Evolutionary conservation across 1,140 invertebrate species (phyloP).

Genomic region (Danaus melanippus): DNA sequence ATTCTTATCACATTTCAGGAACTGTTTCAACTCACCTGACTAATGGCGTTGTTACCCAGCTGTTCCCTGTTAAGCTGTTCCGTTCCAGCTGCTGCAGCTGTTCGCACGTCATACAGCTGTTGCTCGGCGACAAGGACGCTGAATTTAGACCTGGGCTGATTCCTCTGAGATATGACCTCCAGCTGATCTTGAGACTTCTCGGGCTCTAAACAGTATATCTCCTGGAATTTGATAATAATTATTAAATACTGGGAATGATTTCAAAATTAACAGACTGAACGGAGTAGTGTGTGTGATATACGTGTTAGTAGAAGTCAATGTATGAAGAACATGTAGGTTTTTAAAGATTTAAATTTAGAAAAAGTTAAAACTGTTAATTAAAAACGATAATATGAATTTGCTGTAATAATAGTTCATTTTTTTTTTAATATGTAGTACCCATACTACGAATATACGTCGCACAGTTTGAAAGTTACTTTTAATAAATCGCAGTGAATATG

Average conservation of each 20-base stretch:
- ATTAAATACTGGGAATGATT: background rate
- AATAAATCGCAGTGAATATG: no score
- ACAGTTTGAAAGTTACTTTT: no score
- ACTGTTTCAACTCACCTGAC: slow-evolving; percentile 26
- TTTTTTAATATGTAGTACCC: no score
- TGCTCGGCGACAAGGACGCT: slow-evolving; percentile 43
- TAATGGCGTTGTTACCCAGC: slow-evolving; percentile 26
- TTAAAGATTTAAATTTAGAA: no score
- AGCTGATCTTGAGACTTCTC: slow-evolving; percentile 26
- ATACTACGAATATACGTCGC: no score
- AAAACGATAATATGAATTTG: no score
- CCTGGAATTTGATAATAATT: slow-evolving; percentile 25
- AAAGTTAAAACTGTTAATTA: no score
- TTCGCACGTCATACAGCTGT: slow-evolving; percentile 31
- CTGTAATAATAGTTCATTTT: no score
- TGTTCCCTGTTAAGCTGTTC: slow-evolving; percentile 17
- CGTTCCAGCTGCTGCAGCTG: slow-evolving; percentile 2
- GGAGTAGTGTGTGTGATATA: no score
- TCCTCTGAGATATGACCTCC: slow-evolving; percentile 42
- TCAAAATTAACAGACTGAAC: no score
- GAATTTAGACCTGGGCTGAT: slow-evolving; percentile 41
- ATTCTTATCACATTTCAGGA: background rate
- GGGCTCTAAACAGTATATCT: slow-evolving; percentile 52
- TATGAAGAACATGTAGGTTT: no score
- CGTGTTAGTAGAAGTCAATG: no score